Evolutionary conservation across 92 coral and sea anemone species (phyloP).

Genomic region (Palythoa heliodiscus): DNA sequence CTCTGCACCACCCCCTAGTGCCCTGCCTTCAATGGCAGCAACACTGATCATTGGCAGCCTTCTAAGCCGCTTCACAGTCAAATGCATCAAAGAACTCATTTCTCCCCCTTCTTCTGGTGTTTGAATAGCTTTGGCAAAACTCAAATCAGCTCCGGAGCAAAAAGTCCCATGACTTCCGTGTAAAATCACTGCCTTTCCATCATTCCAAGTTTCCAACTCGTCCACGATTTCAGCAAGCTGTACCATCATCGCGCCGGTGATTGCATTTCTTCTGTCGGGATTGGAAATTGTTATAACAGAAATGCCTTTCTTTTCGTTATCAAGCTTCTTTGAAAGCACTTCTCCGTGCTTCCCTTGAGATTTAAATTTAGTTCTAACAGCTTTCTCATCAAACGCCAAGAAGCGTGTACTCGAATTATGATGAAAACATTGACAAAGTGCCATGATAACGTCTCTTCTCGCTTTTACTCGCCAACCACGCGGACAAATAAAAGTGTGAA

Average conservation of each 20-base stretch:
- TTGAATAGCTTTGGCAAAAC: slow-evolving; percentile 73
- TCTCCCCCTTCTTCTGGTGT: slow-evolving; percentile 82
- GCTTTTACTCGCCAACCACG: neutral
- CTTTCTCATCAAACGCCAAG: slow-evolving; percentile 58
- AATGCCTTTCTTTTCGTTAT: slow-evolving; percentile 49
- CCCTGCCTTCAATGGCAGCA: slow-evolving; percentile 89
- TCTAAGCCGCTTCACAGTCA: slow-evolving; percentile 73
- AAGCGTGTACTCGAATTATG: neutral
- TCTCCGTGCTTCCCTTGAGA: slow-evolving; percentile 63
- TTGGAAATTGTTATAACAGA: slow-evolving; percentile 74
- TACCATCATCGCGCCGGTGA: slow-evolving; percentile 94
- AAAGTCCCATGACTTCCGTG: slow-evolving; percentile 78
- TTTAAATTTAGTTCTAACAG: slow-evolving; percentile 54
- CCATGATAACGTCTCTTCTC: neutral
- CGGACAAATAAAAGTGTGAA: neutral
- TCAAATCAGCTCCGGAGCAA: slow-evolving; percentile 93
- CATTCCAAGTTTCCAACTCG: slow-evolving; percentile 80
- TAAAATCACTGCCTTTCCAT: slow-evolving; percentile 81
- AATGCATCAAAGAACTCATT: slow-evolving; percentile 95
- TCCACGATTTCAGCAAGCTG: slow-evolving; percentile 85
- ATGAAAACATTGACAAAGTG: neutral
- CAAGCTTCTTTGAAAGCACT: slow-evolving; percentile 53
- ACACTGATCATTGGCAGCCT: slow-evolving; percentile 78
- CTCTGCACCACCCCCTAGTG: slow-evolving; percentile 99
- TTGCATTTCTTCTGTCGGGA: slow-evolving; percentile 76